phyloP scores from a whole-genome alignment of 64 coral and sea anemone genomes.

The Montipora foliosa region DNA sequence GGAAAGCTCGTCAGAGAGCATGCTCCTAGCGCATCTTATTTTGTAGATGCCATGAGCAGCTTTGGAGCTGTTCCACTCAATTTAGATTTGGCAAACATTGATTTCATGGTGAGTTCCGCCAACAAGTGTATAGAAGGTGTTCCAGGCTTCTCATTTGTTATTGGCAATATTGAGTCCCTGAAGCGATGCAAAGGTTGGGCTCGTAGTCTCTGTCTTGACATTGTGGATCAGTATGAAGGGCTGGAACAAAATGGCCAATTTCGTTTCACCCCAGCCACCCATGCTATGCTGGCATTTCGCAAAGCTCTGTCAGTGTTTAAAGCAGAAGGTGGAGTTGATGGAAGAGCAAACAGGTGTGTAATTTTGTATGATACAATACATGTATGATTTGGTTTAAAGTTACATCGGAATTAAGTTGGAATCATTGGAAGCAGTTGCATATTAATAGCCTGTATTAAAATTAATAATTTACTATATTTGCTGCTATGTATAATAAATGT shows the following conservation, averaged over 20 bases:
- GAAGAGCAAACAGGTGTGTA: slow-evolving; percentile 87
- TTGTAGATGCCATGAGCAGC: slow-evolving; percentile 99
- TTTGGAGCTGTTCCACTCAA: slow-evolving; percentile 97
- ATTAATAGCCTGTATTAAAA: no score
- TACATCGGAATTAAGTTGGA: background rate
- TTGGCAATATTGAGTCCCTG: slow-evolving; percentile 81
- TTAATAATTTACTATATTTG: no score
- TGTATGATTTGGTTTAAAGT: background rate
- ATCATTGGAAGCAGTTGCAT: no score
- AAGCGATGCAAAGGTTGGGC: slow-evolving; percentile 83
- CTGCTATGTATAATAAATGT: no score
- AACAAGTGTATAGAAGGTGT: slow-evolving; percentile 99
- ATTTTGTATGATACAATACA: background rate
- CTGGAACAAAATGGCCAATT: slow-evolving; percentile 91
- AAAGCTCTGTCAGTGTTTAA: slow-evolving; percentile 77
- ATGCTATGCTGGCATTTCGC: slow-evolving; percentile 94
- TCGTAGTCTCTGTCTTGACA: slow-evolving; percentile 84
- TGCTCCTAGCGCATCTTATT: slow-evolving; percentile 87
- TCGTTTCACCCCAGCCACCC: slow-evolving; percentile 96
- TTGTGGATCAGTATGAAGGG: slow-evolving; percentile 92
- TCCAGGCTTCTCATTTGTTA: slow-evolving; percentile 95
- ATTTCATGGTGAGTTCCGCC: slow-evolving; percentile 96
- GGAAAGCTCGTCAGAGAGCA: slow-evolving; percentile 81
- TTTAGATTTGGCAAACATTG: slow-evolving; percentile 77
- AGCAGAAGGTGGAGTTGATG: slow-evolving; percentile 95